Evolutionary conservation across 2,888 invertebrate species (phyloP).

Genomic region (Exephanes ischioxanthus): DNA sequence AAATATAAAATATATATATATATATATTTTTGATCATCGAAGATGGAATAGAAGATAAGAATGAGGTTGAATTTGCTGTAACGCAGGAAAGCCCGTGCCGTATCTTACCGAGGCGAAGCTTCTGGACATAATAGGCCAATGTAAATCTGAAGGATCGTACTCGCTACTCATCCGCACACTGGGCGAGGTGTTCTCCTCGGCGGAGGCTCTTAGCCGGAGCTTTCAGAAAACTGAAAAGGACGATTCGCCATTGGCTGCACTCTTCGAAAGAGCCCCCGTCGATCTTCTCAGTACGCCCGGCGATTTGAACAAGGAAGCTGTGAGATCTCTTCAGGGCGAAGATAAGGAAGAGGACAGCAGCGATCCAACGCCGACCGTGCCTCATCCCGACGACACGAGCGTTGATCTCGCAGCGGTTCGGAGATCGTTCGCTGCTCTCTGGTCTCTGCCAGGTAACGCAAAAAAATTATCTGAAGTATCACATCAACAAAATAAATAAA

Average conservation of each 20-base stretch:
- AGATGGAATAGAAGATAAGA: neutral
- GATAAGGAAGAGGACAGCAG: constrained; percentile 95
- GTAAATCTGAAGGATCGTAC: constrained; percentile 89
- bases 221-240: constrained; percentile 87
- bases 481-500: neutral
- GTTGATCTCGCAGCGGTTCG: constrained; percentile 91
- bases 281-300: constrained; percentile 85
- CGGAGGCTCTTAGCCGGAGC: constrained; percentile 90
- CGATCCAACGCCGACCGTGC: constrained; percentile 83
- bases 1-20: neutral
- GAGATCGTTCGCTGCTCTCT: constrained; percentile 88
- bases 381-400: constrained; percentile 82
- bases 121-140: constrained; percentile 91
- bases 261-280: constrained; percentile 86
- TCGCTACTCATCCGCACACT: constrained; percentile 91
- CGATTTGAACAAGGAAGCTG: constrained; percentile 89
- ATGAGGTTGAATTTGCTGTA: constrained; percentile 43
- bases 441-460: constrained; percentile 80
- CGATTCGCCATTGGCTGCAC: constrained; percentile 85
- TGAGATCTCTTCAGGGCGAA: constrained; percentile 91
- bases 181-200: constrained; percentile 91
- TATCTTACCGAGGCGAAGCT: constrained; percentile 92
- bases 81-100: constrained; percentile 84
- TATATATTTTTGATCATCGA: neutral
- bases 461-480: neutral